A percentile compares a stretch with the other conserved stretches of the same genome.
phyloP scores from a whole-genome alignment of 2,113 vertebrate species.

The Ctenomys sociabilis region DNA sequence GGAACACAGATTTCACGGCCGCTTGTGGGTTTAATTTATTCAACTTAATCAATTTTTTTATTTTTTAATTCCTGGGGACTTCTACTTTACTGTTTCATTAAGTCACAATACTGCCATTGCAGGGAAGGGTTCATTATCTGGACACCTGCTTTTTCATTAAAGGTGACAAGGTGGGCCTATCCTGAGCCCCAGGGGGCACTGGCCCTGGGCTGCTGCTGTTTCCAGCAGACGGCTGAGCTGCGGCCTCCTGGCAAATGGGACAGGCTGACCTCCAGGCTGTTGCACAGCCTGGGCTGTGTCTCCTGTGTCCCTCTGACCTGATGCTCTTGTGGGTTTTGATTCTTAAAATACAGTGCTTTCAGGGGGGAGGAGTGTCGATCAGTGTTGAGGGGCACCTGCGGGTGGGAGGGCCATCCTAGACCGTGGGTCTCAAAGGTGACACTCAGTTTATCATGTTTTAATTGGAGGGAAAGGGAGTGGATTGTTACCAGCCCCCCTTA shows the following conservation, averaged over 20 bases:
- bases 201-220: conserved; percentile 67
- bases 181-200: conserved; percentile 4
- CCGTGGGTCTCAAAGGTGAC: conserved; percentile 56
- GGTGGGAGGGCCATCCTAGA: background rate
- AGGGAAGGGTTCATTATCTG: conserved; percentile 53
- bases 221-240: conserved; percentile 40
- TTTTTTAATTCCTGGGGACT: conserved; percentile 46
- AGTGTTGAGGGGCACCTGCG: conserved; percentile 57
- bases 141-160: conserved; percentile 70
- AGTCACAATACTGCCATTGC: conserved; percentile 64
- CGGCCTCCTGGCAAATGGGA: conserved; percentile 34
- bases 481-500: conserved; percentile 11
- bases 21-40: conserved; percentile 53
- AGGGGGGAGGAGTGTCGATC: conserved; percentile 65
- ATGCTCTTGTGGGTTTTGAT: background rate
- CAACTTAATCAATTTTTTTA: conserved; percentile 52
- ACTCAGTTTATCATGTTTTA: conserved; percentile 80
- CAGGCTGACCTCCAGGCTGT: conserved; percentile 46
- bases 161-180: conserved; percentile 3
- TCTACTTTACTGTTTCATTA: conserved; percentile 18
- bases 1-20: conserved; percentile 12
- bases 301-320: conserved; percentile 18
- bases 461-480: conserved; percentile 64
- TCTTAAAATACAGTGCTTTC: conserved; percentile 49
- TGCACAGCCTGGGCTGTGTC: background rate